These are phyloP conservation scores for Nycticebus coucang DNA, from an alignment of 2,113 vertebrate genomes.

Conservation along the genomic window DNA sequence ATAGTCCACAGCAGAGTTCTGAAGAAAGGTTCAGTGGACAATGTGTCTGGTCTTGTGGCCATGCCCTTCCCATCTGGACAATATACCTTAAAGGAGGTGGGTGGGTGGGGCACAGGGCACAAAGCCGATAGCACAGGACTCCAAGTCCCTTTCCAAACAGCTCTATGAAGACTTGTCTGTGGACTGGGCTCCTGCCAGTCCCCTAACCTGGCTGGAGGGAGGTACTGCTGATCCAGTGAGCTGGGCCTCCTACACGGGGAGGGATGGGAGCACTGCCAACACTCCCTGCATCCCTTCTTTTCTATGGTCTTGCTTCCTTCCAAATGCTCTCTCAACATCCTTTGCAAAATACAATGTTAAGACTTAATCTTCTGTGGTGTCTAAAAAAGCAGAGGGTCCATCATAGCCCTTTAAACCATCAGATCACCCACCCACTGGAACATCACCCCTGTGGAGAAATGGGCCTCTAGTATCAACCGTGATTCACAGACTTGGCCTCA, in stretches of 20 bases:
- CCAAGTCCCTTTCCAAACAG: background rate
- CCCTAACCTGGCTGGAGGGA: background rate
- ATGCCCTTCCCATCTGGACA: background rate
- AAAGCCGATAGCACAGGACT: background rate
- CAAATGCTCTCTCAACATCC: background rate
- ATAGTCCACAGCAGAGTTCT: background rate
- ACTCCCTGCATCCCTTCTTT: background rate
- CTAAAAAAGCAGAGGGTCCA: background rate
- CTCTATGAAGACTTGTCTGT: background rate
- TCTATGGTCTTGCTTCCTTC: background rate
- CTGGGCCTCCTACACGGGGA: background rate
- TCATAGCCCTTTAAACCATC: background rate
- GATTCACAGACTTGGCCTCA: background rate
- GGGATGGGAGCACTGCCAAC: background rate
- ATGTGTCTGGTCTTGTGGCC: background rate
- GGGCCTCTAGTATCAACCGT: background rate
- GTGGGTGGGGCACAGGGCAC: background rate
- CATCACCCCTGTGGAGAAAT: background rate
- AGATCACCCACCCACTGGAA: background rate
- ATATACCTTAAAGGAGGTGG: background rate
- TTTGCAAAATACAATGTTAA: background rate
- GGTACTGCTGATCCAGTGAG: fast-evolving
- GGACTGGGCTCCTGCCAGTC: fast-evolving
- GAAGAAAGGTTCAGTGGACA: background rate
- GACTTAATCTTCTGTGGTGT: background rate